These are phyloP conservation scores for Chamaea fasciata DNA, from an alignment of 2,113 vertebrate genomes.

Conservation along the genomic window DNA sequence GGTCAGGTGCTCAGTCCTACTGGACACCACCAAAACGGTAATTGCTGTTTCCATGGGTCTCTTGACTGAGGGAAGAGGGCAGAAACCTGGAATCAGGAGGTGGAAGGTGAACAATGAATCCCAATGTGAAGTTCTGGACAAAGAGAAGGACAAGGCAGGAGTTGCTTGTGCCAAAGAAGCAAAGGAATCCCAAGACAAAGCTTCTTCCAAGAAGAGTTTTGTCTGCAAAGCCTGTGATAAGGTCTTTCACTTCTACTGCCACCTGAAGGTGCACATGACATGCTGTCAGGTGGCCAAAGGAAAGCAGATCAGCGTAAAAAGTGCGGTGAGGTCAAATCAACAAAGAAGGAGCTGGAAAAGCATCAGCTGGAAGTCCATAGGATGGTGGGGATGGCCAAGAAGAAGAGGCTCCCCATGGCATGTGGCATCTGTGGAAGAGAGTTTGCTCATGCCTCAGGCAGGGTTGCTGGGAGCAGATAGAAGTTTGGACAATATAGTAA, in stretches of 20 bases:
- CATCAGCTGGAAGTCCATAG: constrained; percentile 71
- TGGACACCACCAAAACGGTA: neutral
- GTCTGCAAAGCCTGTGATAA: constrained; percentile 81
- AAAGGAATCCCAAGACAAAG: neutral
- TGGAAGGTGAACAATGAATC: constrained; percentile 41
- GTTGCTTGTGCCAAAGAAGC: neutral
- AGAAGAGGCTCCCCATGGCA: constrained; percentile 61
- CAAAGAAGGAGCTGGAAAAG: constrained; percentile 72
- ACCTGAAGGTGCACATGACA: constrained; percentile 78
- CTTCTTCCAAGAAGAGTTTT: constrained; percentile 68
- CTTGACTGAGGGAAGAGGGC: constrained; percentile 7
- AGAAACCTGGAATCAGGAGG: neutral
- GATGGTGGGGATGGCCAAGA: neutral
- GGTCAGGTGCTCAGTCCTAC: neutral
- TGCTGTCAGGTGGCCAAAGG: constrained; percentile 73
- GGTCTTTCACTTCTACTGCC: constrained; percentile 83
- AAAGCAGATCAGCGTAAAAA: constrained; percentile 70
- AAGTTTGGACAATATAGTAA: neutral
- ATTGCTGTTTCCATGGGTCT: constrained; percentile 27
- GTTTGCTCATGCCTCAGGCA: constrained; percentile 87
- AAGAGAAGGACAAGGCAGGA: neutral
- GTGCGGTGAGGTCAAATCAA: constrained; percentile 56
- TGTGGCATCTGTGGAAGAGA: constrained; percentile 83
- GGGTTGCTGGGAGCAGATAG: neutral
- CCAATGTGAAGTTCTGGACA: constrained; percentile 40